A percentile compares a stretch with the other conserved stretches of the same genome.
phyloP scores from a whole-genome alignment of 2,797 vertebrate species.

The Periophthalmus magnuspinnatus region DNA sequence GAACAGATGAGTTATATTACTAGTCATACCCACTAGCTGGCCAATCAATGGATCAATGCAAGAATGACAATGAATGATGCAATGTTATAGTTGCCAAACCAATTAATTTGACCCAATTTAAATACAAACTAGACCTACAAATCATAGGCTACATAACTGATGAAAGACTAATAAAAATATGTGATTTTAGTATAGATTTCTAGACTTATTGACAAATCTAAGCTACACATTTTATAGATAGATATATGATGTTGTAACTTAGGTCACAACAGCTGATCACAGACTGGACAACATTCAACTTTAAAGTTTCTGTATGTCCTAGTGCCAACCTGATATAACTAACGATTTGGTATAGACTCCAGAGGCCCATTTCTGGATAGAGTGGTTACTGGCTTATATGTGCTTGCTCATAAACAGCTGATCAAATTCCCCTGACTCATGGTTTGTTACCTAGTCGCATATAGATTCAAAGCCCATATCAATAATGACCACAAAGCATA shows the following conservation, averaged over 20 bases:
- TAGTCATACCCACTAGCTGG: conserved; percentile 59
- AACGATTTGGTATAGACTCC: background rate
- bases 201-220: no score
- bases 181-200: background rate
- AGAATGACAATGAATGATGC: conserved; percentile 72
- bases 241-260: background rate
- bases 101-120: conserved; percentile 59
- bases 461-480: conserved; percentile 21
- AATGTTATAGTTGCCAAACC: conserved; percentile 54
- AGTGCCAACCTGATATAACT: background rate
- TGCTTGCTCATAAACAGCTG: conserved; percentile 5
- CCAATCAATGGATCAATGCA: conserved; percentile 77
- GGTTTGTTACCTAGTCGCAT: conserved; percentile 4
- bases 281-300: no score
- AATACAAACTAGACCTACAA: conserved; percentile 26
- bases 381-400: background rate
- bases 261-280: background rate
- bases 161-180: background rate
- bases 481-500: conserved; percentile 33
- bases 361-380: background rate
- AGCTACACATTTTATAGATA: background rate
- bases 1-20: conserved; percentile 57
- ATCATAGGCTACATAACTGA: background rate
- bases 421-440: conserved; percentile 16
- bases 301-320: background rate